Evolutionary conservation across 2,797 vertebrate genomes (phyloP).

Genomic region (Botia kubotai): DNA sequence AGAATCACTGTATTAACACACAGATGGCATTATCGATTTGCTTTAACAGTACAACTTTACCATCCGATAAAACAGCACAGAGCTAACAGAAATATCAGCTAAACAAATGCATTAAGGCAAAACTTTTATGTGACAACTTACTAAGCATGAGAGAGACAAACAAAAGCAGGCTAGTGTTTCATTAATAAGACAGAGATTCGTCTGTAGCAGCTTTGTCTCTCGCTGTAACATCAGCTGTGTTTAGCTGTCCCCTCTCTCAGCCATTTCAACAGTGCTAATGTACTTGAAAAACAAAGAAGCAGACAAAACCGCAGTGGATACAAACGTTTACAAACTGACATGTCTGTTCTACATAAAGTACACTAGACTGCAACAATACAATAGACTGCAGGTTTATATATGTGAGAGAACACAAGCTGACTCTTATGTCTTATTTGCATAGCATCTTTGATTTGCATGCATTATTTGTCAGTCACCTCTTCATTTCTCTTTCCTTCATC

Average conservation of each 20-base stretch:
- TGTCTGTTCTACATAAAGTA: slow-evolving; percentile 8
- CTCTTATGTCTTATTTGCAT: slow-evolving; percentile 41
- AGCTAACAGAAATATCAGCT: neutral
- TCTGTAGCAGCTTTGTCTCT: slow-evolving; percentile 61
- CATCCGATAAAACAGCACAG: neutral
- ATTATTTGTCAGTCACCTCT: slow-evolving; percentile 39
- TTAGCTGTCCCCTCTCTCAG: slow-evolving; percentile 64
- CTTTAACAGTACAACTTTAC: neutral
- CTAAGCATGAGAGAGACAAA: slow-evolving; percentile 44
- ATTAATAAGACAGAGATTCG: slow-evolving; percentile 63
- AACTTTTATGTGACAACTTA: slow-evolving; percentile 27
- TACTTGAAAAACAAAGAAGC: slow-evolving; percentile 52
- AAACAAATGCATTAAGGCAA: neutral
- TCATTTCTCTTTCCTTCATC: slow-evolving; percentile 22
- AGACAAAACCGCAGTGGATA: slow-evolving; percentile 39
- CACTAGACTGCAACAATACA: slow-evolving; percentile 1
- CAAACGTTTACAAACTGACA: slow-evolving; percentile 17
- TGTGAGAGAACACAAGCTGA: slow-evolving; percentile 19
- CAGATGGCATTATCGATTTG: too few relatives aligned
- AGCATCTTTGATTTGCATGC: slow-evolving; percentile 43
- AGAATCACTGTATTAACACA: too few relatives aligned
- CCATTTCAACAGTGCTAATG: slow-evolving; percentile 11
- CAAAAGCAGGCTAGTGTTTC: slow-evolving; percentile 54
- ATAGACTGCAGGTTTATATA: slow-evolving; percentile 20
- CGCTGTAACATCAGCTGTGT: slow-evolving; percentile 58